Evolutionary conservation across 2,888 invertebrate species (phyloP), one percentile per base, ranked within the genome.

Genomic region (Rhagonycha lutea): DNA sequence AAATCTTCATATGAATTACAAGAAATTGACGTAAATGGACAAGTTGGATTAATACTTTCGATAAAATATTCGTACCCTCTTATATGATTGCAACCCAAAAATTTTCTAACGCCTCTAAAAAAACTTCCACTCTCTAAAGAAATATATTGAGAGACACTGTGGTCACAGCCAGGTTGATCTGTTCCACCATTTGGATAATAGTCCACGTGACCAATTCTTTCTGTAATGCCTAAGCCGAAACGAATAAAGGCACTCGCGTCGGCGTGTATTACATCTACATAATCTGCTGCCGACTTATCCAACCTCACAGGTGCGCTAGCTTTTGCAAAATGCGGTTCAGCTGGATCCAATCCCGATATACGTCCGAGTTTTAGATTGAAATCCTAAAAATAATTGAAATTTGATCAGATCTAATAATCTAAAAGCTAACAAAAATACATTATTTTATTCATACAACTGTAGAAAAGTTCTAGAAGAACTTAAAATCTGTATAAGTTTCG

Each of bases 141-240:
- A 79, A 94, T 91, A 68, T 92, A 92, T 78, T 92, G 91, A 69
- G 91, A 88, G 12, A 94, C 89, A 90, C 91, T 86, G 79, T 89
- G 88, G 73, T 87, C 88, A 81, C 90, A 90, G 2, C 95, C 95
- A 0, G 95, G 95, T 85, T 95, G 97, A 75, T 92, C 91, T 7
- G 92, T 91, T 0, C 97, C 97, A 0, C 96, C 96, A 85, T 98
- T 98, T 0, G 97, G 96, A 86, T 93, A 98, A 88, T 96, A 97
- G 86, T 98, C 98, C 4, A 96, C 93, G 86, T 97, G 96, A 0
- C 96, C 97, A 67, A 95, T 92, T 0, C 94, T 91, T 83, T 95
- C 94, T 8, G 92, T 91, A 85, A 96, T 94, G 10, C 98, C 97
- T 73, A 97, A 90, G 71, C 93, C 93, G 73, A 93, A 93, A 81